These are phyloP conservation scores for Lipophrys pholis DNA, from an alignment of 2,113 vertebrate genomes.

Conservation along the genomic window DNA sequence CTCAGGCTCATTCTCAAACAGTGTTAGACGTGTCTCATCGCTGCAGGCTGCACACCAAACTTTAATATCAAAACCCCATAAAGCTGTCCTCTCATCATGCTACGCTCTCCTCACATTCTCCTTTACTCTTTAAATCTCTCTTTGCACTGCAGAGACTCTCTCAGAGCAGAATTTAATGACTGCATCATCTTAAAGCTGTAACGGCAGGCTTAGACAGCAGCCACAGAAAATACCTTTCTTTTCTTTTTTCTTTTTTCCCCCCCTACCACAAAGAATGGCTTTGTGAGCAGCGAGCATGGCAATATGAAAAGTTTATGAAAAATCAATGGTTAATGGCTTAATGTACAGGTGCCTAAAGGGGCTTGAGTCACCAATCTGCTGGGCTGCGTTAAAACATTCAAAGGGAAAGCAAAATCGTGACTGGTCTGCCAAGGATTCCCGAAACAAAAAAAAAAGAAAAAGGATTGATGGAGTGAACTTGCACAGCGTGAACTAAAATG, in stretches of 20 bases:
- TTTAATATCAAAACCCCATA: slow-evolving; percentile 57
- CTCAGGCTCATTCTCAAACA: slow-evolving; percentile 54
- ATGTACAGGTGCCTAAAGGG: slow-evolving; percentile 24
- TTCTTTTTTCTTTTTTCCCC: not conserved
- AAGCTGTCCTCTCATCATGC: slow-evolving; percentile 48
- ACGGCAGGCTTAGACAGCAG: slow-evolving; percentile 35
- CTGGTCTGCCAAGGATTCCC: slow-evolving; percentile 41
- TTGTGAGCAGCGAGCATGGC: slow-evolving; percentile 14
- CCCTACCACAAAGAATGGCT: not conserved
- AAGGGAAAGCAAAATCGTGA: slow-evolving; percentile 32
- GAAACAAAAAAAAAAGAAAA: slow-evolving; percentile 19
- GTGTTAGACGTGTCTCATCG: slow-evolving; percentile 42
- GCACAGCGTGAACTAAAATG: slow-evolving; percentile 41
- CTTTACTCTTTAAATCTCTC: slow-evolving; percentile 30
- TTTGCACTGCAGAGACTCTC: slow-evolving; percentile 8
- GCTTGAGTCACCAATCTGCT: slow-evolving; percentile 13
- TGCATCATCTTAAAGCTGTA: slow-evolving; percentile 43
- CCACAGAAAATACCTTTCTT: slow-evolving; percentile 13
- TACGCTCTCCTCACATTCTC: slow-evolving; percentile 4
- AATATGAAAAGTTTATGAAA: slow-evolving; percentile 33
- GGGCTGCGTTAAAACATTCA: slow-evolving; percentile 13
- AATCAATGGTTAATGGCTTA: slow-evolving; percentile 48
- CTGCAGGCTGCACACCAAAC: slow-evolving; percentile 40
- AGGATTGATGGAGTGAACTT: slow-evolving; percentile 47
- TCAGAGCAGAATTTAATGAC: slow-evolving; percentile 47